These are phyloP conservation scores for Calameuta idolon DNA, from an alignment of 2,888 invertebrate species.

Conservation along the genomic window DNA sequence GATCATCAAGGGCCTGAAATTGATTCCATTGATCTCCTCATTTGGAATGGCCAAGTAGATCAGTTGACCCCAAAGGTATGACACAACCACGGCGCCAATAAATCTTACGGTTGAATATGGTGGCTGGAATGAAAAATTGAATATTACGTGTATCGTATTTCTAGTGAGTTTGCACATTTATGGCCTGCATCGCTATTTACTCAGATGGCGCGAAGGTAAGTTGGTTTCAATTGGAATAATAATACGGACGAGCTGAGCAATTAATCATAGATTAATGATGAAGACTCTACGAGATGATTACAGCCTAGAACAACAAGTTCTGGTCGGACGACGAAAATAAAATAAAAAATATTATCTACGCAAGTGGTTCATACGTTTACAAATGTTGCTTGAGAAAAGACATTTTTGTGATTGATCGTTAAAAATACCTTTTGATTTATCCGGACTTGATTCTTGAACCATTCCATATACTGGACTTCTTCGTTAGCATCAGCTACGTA, in stretches of 20 bases:
- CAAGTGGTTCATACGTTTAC: not conserved
- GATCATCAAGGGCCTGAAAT: conserved; percentile 79
- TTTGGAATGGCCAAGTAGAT: conserved; percentile 82
- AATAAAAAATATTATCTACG: no score
- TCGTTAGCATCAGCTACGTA: conserved; percentile 88
- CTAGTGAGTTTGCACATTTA: not conserved
- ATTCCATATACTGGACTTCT: conserved; percentile 76
- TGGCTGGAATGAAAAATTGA: conserved; percentile 72
- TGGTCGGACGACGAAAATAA: not conserved
- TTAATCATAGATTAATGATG: not conserved
- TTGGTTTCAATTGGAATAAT: not conserved
- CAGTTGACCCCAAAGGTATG: conserved; percentile 84
- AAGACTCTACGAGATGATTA: not conserved
- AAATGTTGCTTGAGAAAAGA: not conserved
- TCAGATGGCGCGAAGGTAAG: not conserved
- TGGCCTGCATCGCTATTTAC: not conserved
- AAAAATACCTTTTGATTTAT: conserved; percentile 74
- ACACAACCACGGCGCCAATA: conserved; percentile 80
- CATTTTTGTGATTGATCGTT: not conserved
- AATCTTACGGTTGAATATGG: conserved; percentile 85
- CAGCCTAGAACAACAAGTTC: not conserved
- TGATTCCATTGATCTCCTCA: conserved; percentile 77
- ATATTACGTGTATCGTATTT: not conserved
- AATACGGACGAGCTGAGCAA: not conserved
- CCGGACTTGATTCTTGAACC: conserved; percentile 74